Evolutionary conservation across 2,797 vertebrate species (phyloP), one percentile per base, ranked within the genome.

Genomic region (Diglossa cyanea): DNA sequence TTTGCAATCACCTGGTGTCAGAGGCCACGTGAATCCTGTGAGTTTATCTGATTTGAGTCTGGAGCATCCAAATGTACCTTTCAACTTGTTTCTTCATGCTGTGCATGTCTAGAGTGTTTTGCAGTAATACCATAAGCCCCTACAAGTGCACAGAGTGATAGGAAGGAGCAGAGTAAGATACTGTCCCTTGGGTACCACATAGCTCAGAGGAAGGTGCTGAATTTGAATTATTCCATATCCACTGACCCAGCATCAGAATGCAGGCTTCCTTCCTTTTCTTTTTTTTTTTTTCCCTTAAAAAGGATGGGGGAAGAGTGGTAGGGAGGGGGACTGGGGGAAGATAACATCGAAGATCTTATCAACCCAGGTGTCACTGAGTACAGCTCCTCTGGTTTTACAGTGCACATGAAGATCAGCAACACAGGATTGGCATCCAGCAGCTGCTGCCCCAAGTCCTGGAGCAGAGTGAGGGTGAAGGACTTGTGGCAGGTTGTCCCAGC

Each of bases 41-140:
- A 97, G 88, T 96, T 94, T 96, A 96, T 94, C 97, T 96, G 95
- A 95, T 96, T 93, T 89, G 93, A 97, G 90, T 94, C 95, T 92
- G 53, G 67, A 88, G 81, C 86, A 92, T 92, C 81, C 88, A 63
- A 87, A 95, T 58, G 92, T 87, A 95, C 93, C 90, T 94, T 82
- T 58, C 74, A 88, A 96, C 94, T 92, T 91, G 88, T 92, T 97
- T 95, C 93, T 94, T 96, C 95, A 94, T 88, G 88, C 95, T 97
- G 96, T 95, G 96, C 93, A 85, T 94, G 88, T 95, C 95, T 67
- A 11, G 91, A 95, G 91, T 79, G 65, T 90, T 96, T 96, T 94
- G 95, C 87, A 73, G 83, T 95, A 91, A 95, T 94, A 91, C 94
- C 85, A 90, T 96, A 96, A 97, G 94, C 95, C 74, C 86, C 95